A percentile compares a stretch with the other conserved stretches of the same genome.
Evolutionary conservation across 2,888 invertebrate genomes (phyloP).

Genomic region (Yponomeuta sedellus): DNA sequence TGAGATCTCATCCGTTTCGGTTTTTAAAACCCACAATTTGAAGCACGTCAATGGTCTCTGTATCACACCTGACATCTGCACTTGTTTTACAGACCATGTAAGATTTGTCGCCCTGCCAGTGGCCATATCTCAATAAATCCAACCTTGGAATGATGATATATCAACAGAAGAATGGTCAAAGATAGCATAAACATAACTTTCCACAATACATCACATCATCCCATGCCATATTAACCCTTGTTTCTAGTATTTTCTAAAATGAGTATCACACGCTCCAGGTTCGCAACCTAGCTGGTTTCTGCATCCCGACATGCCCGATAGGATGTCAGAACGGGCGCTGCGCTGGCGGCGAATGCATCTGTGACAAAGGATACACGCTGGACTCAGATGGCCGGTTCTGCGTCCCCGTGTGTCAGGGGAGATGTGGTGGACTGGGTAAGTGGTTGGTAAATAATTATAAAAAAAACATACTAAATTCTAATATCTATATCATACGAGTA

Average conservation of each 20-base stretch:
- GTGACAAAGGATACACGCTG: conserved; percentile 75
- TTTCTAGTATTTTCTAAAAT: too few relatives aligned
- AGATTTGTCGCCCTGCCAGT: conserved; percentile 44
- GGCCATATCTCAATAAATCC: too few relatives aligned
- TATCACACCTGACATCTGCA: conserved; percentile 79
- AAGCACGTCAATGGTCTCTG: conserved; percentile 80
- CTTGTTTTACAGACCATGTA: conserved; percentile 78
- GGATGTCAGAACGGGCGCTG: conserved; percentile 82
- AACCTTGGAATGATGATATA: too few relatives aligned
- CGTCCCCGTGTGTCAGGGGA: conserved; percentile 72
- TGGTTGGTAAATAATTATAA: too few relatives aligned
- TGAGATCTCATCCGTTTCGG: too few relatives aligned
- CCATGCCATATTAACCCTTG: too few relatives aligned
- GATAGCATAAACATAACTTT: too few relatives aligned
- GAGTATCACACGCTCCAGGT: background rate
- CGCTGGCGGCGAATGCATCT: conserved; percentile 77
- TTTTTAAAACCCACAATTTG: too few relatives aligned
- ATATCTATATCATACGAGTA: too few relatives aligned
- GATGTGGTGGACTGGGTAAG: conserved; percentile 68
- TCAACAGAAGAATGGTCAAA: too few relatives aligned
- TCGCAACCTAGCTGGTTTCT: conserved; percentile 50
- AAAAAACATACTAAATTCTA: too few relatives aligned
- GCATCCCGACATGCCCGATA: conserved; percentile 81
- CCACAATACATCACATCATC: too few relatives aligned
- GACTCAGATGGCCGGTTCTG: conserved; percentile 78